phyloP scores from a whole-genome alignment of 2,888 invertebrate species.

The Tupiocoris notatus region DNA sequence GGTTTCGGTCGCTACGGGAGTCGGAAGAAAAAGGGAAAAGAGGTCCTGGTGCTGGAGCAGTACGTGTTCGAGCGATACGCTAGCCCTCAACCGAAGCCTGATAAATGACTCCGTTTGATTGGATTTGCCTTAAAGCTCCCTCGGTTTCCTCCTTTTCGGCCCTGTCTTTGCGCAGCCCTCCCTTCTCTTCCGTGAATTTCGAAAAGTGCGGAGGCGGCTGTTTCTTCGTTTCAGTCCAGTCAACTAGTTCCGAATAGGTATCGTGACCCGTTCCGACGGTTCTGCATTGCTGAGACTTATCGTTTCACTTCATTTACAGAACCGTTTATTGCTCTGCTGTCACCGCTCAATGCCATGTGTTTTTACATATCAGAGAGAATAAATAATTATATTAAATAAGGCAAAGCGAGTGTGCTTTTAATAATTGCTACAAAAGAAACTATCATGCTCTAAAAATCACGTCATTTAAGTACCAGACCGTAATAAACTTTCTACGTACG shows the following conservation, averaged over 20 bases:
- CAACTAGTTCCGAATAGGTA: not conserved
- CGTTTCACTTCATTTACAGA: no score
- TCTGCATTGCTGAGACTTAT: not conserved
- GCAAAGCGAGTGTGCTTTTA: no score
- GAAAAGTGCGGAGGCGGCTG: not conserved
- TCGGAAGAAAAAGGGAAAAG: not conserved
- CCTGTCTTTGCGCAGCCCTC: not conserved
- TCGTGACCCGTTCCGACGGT: not conserved
- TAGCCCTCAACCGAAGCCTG: constrained; percentile 29
- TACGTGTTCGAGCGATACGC: constrained; percentile 17
- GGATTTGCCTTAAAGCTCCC: constrained; percentile 35
- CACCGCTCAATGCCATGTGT: no score
- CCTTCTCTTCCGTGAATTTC: not conserved
- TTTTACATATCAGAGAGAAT: no score
- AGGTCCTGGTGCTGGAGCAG: not conserved
- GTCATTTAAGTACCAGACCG: no score
- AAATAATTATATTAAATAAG: no score
- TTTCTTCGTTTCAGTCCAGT: not conserved
- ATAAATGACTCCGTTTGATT: constrained; percentile 38
- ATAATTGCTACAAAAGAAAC: no score
- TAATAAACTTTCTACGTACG: no score
- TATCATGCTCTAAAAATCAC: no score
- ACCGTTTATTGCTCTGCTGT: no score
- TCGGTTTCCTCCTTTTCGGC: not conserved
- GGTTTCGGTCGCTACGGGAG: not conserved